A percentile compares a stretch with the other conserved stretches of the same genome.
These are phyloP conservation scores for Phainopepla nitens DNA, from an alignment of 2,113 vertebrate species.

Conservation along the genomic window DNA sequence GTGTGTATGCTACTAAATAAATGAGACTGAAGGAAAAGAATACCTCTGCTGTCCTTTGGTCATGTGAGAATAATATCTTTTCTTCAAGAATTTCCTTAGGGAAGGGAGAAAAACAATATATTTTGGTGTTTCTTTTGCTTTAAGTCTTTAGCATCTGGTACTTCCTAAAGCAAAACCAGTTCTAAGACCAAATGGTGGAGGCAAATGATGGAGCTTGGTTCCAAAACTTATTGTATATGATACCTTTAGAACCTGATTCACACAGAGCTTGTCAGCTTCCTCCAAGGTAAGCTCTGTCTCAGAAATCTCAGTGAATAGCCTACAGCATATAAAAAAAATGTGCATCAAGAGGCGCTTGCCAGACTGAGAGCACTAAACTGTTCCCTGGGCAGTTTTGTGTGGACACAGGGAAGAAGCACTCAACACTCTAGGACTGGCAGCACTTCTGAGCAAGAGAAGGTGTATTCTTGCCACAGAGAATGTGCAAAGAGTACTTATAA, in stretches of 20 bases:
- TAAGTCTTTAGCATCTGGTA: neutral
- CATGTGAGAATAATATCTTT: neutral
- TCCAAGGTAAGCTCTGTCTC: neutral
- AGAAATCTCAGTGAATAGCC: neutral
- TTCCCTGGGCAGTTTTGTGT: neutral
- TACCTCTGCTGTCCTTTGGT: neutral
- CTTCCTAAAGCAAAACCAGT: neutral
- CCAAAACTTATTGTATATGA: accelerated
- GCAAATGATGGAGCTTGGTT: neutral
- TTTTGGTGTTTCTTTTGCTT: neutral
- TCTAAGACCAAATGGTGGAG: neutral
- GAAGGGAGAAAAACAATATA: neutral
- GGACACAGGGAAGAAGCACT: neutral
- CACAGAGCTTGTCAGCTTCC: neutral
- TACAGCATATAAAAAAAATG: neutral
- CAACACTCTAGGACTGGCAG: neutral
- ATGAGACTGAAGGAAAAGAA: constrained; percentile 43
- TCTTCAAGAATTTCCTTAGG: neutral
- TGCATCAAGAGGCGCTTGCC: neutral
- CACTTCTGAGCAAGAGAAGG: neutral
- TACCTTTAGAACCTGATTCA: neutral
- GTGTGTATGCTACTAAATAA: constrained; percentile 67
- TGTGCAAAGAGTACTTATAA: neutral
- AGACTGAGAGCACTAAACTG: neutral
- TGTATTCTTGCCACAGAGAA: neutral